Conservation (phyloP, 2,113 vertebrate species). For the Ploceus nigricollis region DNA sequence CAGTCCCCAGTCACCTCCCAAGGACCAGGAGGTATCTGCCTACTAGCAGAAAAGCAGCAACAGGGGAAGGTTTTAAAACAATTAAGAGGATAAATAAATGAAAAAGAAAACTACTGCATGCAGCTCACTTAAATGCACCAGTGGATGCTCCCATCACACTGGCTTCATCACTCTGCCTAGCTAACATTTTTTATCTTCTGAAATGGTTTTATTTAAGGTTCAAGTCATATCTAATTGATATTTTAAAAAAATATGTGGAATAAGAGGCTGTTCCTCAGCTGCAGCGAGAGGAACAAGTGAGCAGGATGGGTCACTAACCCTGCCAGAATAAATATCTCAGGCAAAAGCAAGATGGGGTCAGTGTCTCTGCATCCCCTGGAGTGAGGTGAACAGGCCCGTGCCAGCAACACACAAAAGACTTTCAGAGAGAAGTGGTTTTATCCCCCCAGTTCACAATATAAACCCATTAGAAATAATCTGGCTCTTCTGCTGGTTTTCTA, state of each 20-base stretch:
- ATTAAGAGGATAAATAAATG: neutral
- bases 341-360: neutral
- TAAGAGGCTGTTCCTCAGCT: neutral
- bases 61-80: neutral
- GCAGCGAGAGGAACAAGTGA: neutral
- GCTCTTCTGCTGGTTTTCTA: neutral
- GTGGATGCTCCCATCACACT: neutral
- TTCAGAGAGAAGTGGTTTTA: neutral
- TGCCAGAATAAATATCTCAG: constrained; percentile 2
- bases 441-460: neutral
- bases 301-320: neutral
- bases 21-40: neutral
- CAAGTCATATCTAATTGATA: neutral
- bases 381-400: neutral
- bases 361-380: neutral
- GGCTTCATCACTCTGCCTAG: neutral
- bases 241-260: neutral
- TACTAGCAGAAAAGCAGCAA: neutral
- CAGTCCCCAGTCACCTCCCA: neutral
- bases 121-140: accelerated
- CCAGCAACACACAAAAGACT: neutral
- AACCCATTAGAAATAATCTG: neutral
- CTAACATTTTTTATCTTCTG: neutral
- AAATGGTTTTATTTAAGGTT: neutral
- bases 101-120: neutral